phyloP scores from a whole-genome alignment of 2,113 vertebrate species.

The Dolichotis patagonum region DNA sequence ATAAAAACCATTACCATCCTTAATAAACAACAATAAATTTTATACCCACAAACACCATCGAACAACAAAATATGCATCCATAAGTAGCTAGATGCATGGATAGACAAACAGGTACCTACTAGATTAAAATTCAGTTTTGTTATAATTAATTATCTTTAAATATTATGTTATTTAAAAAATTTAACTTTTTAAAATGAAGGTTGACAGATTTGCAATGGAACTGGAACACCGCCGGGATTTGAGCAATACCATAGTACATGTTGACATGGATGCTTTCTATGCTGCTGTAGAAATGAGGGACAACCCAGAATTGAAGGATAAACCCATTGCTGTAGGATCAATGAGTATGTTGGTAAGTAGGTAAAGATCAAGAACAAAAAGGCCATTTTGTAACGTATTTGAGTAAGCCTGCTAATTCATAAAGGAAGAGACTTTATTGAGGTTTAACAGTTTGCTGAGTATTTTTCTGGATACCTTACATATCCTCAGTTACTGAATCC shows the following conservation, averaged over 20 bases:
- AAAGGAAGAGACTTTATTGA: neutral
- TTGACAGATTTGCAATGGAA: conserved; percentile 88
- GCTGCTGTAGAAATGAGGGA: conserved; percentile 98
- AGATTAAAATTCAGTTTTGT: conserved; percentile 10
- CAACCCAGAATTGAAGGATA: conserved; percentile 93
- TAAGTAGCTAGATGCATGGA: neutral
- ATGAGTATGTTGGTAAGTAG: conserved; percentile 96
- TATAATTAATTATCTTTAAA: conserved; percentile 5
- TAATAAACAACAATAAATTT: conserved; percentile 37
- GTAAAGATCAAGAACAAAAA: neutral
- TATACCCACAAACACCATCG: neutral
- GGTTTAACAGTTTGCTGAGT: neutral
- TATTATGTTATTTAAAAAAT: conserved; percentile 40
- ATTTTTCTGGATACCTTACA: neutral
- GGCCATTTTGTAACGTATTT: neutral
- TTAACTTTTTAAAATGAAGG: conserved; percentile 84
- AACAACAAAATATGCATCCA: neutral
- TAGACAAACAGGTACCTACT: neutral
- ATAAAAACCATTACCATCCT: neutral
- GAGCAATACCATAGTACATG: conserved; percentile 92
- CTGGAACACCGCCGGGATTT: conserved; percentile 93
- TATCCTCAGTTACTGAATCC: neutral
- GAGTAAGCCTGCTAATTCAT: neutral
- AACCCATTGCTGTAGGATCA: conserved; percentile 97
- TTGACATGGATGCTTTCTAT: conserved; percentile 99